Conservation (phyloP, 2,888 invertebrate genomes). For the Chironomus riparius region DNA sequence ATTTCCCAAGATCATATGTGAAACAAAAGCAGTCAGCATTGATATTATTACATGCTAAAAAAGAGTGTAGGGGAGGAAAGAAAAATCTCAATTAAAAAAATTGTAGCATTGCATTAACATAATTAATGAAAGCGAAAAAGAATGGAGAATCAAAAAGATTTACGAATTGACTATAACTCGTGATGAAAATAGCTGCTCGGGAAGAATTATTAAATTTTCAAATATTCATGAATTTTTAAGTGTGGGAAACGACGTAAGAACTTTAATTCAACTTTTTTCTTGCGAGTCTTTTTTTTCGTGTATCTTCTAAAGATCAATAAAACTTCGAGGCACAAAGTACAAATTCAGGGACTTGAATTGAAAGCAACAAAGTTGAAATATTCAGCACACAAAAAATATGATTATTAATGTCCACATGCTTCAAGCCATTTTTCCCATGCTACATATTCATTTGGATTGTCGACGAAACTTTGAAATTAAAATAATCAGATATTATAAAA, state of each 20-base stretch:
- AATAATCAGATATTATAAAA: constrained; percentile 16
- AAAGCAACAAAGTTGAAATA: no score
- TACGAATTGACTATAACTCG: background rate
- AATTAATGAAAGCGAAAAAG: background rate
- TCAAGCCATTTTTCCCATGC: constrained; percentile 21
- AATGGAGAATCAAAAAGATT: background rate
- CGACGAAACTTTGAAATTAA: background rate
- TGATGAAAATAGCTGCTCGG: background rate
- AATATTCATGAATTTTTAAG: constrained; percentile 20
- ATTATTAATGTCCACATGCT: background rate
- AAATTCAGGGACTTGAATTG: no score
- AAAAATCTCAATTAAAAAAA: background rate
- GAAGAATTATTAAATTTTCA: constrained; percentile 3
- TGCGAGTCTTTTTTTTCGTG: background rate
- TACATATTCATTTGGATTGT: constrained; percentile 5
- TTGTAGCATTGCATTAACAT: background rate
- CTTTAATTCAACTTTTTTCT: background rate
- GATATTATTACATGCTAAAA: background rate
- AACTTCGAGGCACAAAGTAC: background rate
- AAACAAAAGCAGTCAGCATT: background rate
- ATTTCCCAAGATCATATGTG: background rate
- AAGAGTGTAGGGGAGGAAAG: background rate
- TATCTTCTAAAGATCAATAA: background rate
- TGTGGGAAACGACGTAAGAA: constrained; percentile 13
- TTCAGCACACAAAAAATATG: background rate